Conservation (phyloP, 1,140 invertebrate species). For the Drosophila suzukii region DNA sequence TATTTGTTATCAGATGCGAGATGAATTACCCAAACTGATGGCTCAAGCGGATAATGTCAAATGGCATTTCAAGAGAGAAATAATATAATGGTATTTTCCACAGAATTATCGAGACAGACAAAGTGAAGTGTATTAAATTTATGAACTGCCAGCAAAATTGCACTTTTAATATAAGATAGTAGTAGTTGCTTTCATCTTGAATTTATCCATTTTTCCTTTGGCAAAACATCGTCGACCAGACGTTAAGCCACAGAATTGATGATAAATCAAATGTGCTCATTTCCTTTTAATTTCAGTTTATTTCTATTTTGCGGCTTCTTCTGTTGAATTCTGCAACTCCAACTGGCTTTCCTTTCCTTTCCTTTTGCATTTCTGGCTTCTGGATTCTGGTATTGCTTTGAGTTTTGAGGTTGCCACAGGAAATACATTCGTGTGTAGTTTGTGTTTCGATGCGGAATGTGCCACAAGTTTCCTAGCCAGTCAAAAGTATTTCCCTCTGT, state of each 20-base stretch:
- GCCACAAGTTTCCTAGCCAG: constrained; percentile 31
- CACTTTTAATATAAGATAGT: neutral
- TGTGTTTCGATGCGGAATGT: constrained; percentile 20
- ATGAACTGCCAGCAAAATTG: constrained; percentile 21
- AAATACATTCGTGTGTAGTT: constrained; percentile 28
- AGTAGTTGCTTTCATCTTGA: constrained; percentile 3
- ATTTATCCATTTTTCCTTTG: constrained; percentile 9
- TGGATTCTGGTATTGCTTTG: constrained; percentile 23
- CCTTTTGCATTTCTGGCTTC: constrained; percentile 31
- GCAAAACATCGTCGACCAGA: constrained; percentile 9
- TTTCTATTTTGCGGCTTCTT: constrained; percentile 49
- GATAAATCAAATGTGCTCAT: constrained; percentile 80
- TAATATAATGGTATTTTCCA: constrained; percentile 1
- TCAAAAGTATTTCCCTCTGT: constrained; percentile 63
- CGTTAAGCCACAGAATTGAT: constrained; percentile 47
- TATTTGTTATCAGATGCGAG: constrained; percentile 16
- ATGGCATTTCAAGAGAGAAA: constrained; percentile 10
- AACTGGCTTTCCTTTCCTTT: constrained; percentile 1
- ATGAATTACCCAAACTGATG: constrained; percentile 8
- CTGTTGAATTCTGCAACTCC: neutral
- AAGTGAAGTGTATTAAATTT: constrained; percentile 15
- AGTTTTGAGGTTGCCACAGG: constrained; percentile 30
- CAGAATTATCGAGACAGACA: constrained; percentile 1
- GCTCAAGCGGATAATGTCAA: constrained; percentile 21
- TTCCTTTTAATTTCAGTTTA: constrained; percentile 79